Conservation (phyloP, 2,888 invertebrate genomes). For the Latheticus oryzae region DNA sequence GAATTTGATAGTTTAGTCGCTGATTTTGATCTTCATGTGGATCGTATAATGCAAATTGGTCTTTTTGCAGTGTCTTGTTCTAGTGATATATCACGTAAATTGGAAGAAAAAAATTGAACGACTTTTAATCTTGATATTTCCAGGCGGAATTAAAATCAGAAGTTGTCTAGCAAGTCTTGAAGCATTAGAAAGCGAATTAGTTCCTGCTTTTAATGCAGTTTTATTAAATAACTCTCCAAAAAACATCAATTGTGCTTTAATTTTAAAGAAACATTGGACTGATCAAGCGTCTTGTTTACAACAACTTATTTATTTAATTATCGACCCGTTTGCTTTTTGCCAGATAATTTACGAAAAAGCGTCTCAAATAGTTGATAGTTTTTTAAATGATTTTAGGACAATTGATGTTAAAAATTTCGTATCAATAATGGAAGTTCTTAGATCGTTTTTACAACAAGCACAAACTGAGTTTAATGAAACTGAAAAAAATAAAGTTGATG, state of each 20-base stretch:
- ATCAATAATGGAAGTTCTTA: slow-evolving; percentile 47
- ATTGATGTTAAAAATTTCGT: slow-evolving; percentile 44
- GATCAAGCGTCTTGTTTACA: slow-evolving; percentile 71
- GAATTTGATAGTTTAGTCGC: slow-evolving; percentile 68
- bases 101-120: slow-evolving; percentile 13
- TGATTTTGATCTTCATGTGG: slow-evolving; percentile 76
- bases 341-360: slow-evolving; percentile 65
- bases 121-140: slow-evolving; percentile 47
- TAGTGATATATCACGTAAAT: slow-evolving; percentile 65
- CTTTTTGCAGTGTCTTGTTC: slow-evolving; percentile 76
- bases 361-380: slow-evolving; percentile 40
- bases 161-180: slow-evolving; percentile 77
- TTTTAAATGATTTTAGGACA: slow-evolving; percentile 32
- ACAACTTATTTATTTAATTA: slow-evolving; percentile 72
- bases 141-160: slow-evolving; percentile 72
- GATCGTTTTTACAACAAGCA: slow-evolving; percentile 46
- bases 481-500: slow-evolving; percentile 38
- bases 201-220: slow-evolving; percentile 70
- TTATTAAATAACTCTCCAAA: slow-evolving; percentile 67
- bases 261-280: slow-evolving; percentile 72
- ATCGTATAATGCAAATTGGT: slow-evolving; percentile 76
- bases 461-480: slow-evolving; percentile 43
- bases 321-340: slow-evolving; percentile 77
- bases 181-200: slow-evolving; percentile 75
- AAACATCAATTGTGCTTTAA: slow-evolving; percentile 66